A percentile compares a stretch with the other conserved stretches of the same genome.
Evolutionary conservation across 2,797 vertebrate genomes (phyloP).

Genomic region (Spondyliosoma cantharus): DNA sequence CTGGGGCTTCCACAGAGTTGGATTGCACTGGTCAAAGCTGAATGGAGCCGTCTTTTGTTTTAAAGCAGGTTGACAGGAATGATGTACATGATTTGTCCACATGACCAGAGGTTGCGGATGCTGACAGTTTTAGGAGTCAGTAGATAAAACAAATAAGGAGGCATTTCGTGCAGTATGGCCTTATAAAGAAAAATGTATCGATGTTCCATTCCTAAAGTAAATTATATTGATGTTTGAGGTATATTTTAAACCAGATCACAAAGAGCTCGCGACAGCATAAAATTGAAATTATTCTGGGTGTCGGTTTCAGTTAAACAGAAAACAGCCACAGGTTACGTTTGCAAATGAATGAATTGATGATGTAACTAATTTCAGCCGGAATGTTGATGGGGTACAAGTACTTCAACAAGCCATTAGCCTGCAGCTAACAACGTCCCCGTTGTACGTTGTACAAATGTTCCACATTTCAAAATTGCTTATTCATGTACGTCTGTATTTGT

Average conservation of each 20-base stretch:
- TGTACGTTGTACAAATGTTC: constrained; percentile 21
- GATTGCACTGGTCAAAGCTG: too few species aligned
- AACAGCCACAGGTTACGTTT: constrained; percentile 14
- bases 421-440: constrained; percentile 16
- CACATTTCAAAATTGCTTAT: constrained; percentile 11
- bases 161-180: too few species aligned
- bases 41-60: too few species aligned
- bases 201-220: neutral
- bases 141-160: too few species aligned
- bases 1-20: too few species aligned
- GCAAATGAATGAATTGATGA: constrained; percentile 24
- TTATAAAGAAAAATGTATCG: too few species aligned
- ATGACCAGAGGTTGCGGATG: too few species aligned
- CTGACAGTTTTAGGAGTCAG: too few species aligned
- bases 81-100: too few species aligned
- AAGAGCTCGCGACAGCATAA: neutral
- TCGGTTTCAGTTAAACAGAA: constrained; percentile 3
- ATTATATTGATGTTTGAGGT: neutral
- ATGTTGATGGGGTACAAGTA: constrained; percentile 30
- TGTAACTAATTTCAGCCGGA: constrained; percentile 20
- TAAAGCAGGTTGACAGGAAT: too few species aligned
- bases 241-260: constrained; percentile 1
- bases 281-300: neutral
- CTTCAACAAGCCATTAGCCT: constrained; percentile 27
- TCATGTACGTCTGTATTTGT: constrained; percentile 34